Percentiles rank a stretch among this genome's conserved stretches.
Conservation (phyloP, 2,113 vertebrate species). For the Eira barbara region DNA sequence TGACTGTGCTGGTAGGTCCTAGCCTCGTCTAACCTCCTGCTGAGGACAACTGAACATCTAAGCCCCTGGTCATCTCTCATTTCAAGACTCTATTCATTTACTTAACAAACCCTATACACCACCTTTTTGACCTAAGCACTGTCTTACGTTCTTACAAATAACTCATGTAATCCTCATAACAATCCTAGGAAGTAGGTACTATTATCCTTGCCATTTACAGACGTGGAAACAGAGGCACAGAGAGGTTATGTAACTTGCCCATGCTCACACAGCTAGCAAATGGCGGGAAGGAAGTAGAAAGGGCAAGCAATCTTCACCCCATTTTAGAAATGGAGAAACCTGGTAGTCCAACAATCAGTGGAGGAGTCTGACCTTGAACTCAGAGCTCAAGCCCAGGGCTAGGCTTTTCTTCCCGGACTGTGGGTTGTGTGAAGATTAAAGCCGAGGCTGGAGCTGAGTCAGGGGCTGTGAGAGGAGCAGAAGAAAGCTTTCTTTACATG, state of each 20-base stretch:
- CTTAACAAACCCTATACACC: background rate
- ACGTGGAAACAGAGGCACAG: background rate
- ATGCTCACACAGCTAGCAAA: background rate
- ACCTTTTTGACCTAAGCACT: background rate
- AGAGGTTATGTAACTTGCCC: slow-evolving; percentile 2
- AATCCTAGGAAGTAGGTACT: background rate
- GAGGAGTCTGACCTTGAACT: background rate
- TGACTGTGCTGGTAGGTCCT: background rate
- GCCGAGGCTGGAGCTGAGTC: background rate
- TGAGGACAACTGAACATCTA: background rate
- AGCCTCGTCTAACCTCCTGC: background rate
- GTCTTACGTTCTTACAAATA: background rate
- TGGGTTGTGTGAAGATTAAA: background rate
- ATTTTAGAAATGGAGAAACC: background rate
- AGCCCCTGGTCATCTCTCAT: background rate
- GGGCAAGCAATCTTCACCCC: background rate
- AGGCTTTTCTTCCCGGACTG: background rate
- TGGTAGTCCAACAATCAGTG: background rate
- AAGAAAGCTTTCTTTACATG: background rate
- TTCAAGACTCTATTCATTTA: background rate
- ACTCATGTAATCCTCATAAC: background rate
- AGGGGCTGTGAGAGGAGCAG: background rate
- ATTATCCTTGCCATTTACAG: background rate
- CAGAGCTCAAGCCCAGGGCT: background rate
- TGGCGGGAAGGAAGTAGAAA: background rate